These are phyloP conservation scores for Trogon surrucura DNA, from an alignment of 2,113 vertebrate genomes.

Conservation along the genomic window DNA sequence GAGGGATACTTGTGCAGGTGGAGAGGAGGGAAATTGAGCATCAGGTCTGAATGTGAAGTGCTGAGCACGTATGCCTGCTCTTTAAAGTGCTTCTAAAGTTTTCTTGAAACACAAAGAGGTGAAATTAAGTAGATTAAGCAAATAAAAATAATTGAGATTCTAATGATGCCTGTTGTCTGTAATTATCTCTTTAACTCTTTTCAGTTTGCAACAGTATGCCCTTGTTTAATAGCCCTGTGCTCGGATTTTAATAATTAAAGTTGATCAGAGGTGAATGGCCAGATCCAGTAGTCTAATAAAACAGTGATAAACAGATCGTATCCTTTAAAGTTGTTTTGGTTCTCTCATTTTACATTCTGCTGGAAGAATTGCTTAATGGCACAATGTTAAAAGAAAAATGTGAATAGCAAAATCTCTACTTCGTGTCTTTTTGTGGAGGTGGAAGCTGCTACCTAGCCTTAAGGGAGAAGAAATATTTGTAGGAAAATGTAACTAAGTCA, in stretches of 20 bases:
- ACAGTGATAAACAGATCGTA: background rate
- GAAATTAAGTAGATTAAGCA: background rate
- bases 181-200: background rate
- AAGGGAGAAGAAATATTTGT: background rate
- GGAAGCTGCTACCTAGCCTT: background rate
- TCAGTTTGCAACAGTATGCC: background rate
- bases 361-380: background rate
- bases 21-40: background rate
- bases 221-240: background rate
- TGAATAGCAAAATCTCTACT: background rate
- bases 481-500: background rate
- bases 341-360: background rate
- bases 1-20: background rate
- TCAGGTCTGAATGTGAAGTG: background rate
- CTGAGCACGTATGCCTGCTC: accelerated
- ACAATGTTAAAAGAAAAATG: background rate
- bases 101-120: background rate
- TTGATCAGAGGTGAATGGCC: background rate
- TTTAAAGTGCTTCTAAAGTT: background rate
- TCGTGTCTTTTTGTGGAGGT: background rate
- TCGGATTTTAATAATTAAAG: background rate
- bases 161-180: background rate
- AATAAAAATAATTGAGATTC: background rate
- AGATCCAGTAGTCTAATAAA: background rate
- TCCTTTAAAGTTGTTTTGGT: background rate